Conservation (phyloP, 2,888 invertebrate species). For the Drosophila rellima region DNA sequence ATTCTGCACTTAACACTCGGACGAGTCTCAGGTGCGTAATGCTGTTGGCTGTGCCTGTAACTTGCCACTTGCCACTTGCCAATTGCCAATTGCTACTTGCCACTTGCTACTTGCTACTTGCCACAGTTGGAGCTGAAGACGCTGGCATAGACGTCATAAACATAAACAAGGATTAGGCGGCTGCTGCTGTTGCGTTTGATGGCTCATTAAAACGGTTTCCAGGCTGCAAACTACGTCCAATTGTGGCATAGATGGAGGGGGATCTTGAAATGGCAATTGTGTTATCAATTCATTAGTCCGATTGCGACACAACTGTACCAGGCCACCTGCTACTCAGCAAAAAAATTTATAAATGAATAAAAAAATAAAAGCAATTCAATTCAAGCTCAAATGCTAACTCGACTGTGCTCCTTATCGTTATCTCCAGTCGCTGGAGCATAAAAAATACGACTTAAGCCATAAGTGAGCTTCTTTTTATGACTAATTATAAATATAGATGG, state of each 20-base stretch:
- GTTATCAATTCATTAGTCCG: conserved; percentile 50
- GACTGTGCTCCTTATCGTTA: conserved; percentile 26
- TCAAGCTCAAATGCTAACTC: not conserved
- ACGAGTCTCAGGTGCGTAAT: conserved; percentile 41
- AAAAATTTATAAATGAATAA: not conserved
- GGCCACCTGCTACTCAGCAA: not conserved
- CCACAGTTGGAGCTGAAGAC: conserved; percentile 20
- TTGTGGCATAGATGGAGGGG: not conserved
- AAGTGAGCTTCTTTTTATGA: conserved; percentile 4
- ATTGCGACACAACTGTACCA: conserved; percentile 35
- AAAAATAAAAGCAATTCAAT: conserved; percentile 13
- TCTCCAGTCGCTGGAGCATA: conserved; percentile 7
- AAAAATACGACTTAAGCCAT: conserved; percentile 5
- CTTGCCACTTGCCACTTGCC: conserved; percentile 22
- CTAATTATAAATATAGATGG: not conserved
- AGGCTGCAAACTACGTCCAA: conserved; percentile 27
- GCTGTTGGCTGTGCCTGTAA: conserved; percentile 11
- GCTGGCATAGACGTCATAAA: conserved; percentile 54
- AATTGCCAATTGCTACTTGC: conserved; percentile 31
- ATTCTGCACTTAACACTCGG: conserved; percentile 26
- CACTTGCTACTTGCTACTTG: conserved; percentile 35
- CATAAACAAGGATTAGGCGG: conserved; percentile 78
- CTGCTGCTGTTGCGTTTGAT: conserved; percentile 47
- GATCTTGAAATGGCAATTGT: conserved; percentile 1
- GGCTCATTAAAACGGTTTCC: conserved; percentile 75